Evolutionary conservation across 2,113 vertebrate species (phyloP).

Genomic region (Nibea albiflora): DNA sequence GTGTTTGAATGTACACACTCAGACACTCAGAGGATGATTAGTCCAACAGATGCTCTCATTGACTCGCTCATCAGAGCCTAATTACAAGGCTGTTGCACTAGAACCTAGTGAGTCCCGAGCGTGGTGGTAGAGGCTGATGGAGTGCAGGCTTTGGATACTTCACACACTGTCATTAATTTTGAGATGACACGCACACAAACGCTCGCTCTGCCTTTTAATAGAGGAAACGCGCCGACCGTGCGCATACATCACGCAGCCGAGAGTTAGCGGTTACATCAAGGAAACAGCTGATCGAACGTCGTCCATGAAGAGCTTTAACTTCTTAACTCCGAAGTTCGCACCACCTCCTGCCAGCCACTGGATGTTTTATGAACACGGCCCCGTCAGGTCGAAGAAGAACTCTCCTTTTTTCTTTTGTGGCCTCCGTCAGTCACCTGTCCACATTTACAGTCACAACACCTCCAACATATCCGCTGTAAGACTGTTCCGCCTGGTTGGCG

Average conservation of each 20-base stretch:
- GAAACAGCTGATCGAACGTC: too few species aligned
- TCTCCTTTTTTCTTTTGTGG: neutral
- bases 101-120: conserved; percentile 50
- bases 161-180: conserved; percentile 30
- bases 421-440: conserved; percentile 7
- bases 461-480: conserved; percentile 1
- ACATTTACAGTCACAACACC: neutral
- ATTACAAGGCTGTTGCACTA: conserved; percentile 60
- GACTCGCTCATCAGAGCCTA: conserved; percentile 60
- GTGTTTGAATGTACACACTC: neutral
- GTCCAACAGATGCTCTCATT: conserved; percentile 64
- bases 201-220: conserved; percentile 4
- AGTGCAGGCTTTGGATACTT: conserved; percentile 2
- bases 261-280: neutral
- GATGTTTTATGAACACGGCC: neutral
- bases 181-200: conserved; percentile 22
- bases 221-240: neutral
- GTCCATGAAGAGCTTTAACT: too few species aligned
- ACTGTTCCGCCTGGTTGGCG: conserved; percentile 34
- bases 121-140: conserved; percentile 45
- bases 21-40: conserved; percentile 50
- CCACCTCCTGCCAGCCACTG: neutral
- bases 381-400: neutral
- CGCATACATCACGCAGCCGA: neutral
- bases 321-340: too few species aligned